Evolutionary conservation across 2,113 vertebrate species (phyloP), one percentile per base, ranked within the genome.

Genomic region (Herpetotheres cachinnans): DNA sequence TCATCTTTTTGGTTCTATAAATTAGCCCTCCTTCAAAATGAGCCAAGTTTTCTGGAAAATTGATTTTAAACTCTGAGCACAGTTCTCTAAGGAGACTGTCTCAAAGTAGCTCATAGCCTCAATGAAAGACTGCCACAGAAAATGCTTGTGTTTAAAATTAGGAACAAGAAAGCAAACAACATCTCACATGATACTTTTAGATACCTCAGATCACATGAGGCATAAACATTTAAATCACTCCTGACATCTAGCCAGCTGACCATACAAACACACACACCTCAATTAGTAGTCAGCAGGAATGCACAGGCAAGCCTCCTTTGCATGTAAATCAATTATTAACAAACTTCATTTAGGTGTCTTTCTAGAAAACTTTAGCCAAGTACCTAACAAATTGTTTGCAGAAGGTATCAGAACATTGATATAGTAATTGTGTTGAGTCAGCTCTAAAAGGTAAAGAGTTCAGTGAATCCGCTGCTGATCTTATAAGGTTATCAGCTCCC

Each of bases 351-450:
- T 95, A 49, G 86, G 89, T 86, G 80, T 93, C 89, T 90, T 90
- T 96, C 96, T 96, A 96, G 96, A 97, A 97, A 96, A 95, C 94
- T 97, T 97, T 97, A 97, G 97, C 96, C 86, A 97, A 93, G 62
- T 89, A 92, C 92, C 92, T 95, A 97, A 94, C 96, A 94, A 93
- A 73, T 81, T 97, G 97, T 97, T 97, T 97, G 95, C 97, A 96
- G 90, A 97, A 93, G 96, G 55, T 96, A 90, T 96, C 95, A 96
- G 97, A 97, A 96, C 96, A 93, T 95, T 86, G 94, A 95, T 97
- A 92, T 93, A 95, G 83, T 93, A 95, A 95, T 94, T 90, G 89
- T 29, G 86, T 79, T 79, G 86, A 95, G 94, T 97, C 95, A 96
- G 97, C 91, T 82, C 34, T 84, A 91, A 89, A 84, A 96, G 86